A percentile compares a stretch with the other conserved stretches of the same genome.
These are phyloP conservation scores for Meda fulgida DNA, from an alignment of 2,797 vertebrate species.

Conservation along the genomic window DNA sequence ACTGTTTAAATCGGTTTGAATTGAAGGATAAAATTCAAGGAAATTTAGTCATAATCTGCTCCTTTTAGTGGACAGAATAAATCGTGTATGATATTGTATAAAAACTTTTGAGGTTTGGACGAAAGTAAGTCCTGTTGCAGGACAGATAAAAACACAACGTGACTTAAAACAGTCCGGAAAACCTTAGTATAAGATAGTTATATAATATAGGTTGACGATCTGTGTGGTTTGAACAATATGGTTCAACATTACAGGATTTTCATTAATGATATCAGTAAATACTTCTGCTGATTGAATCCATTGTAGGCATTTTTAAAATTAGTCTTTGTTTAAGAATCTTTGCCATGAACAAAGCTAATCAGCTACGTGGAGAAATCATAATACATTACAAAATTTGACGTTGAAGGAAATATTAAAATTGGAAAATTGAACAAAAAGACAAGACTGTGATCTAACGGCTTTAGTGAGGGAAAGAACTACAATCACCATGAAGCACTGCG, in stretches of 20 bases:
- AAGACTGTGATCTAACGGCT: not conserved
- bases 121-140: conserved; percentile 63
- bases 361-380: not conserved
- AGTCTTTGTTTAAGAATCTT: not conserved
- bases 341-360: too few relatives aligned
- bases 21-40: too few relatives aligned
- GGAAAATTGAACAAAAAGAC: not conserved
- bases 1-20: not conserved
- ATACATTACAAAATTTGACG: not conserved
- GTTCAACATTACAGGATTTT: not conserved
- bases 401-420: not conserved
- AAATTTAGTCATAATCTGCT: not conserved
- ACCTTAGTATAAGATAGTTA: too few relatives aligned
- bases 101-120: conserved; percentile 66
- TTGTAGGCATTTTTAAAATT: not conserved
- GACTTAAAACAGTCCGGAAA: not conserved
- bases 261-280: not conserved
- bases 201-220: too few relatives aligned
- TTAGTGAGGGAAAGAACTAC: not conserved
- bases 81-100: conserved; percentile 57
- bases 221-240: not conserved
- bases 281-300: too few relatives aligned
- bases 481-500: not conserved
- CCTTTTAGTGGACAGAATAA: not conserved
- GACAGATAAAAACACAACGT: conserved; percentile 74